These are phyloP conservation scores for Cheilinus undulatus DNA, from an alignment of 2,113 vertebrate species.

Conservation along the genomic window DNA sequence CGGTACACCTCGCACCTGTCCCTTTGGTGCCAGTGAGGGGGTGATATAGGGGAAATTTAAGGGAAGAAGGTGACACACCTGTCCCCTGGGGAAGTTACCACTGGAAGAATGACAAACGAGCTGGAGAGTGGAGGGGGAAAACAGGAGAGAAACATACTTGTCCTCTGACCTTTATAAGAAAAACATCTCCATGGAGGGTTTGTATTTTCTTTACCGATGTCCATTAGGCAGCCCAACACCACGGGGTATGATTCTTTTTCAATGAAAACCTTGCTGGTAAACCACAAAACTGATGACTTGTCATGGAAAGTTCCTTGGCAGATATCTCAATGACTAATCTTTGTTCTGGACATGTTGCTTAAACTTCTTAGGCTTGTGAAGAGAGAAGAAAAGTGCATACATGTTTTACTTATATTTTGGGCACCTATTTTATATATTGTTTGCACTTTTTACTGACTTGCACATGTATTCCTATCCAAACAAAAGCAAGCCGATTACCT, in stretches of 20 bases:
- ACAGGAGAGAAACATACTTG: constrained; percentile 46
- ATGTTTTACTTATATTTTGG: too few species aligned
- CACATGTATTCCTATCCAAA: too few species aligned
- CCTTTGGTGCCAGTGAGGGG: constrained; percentile 50
- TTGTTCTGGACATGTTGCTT: neutral
- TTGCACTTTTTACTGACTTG: too few species aligned
- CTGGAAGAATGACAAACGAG: constrained; percentile 30
- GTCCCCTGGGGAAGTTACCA: constrained; percentile 47
- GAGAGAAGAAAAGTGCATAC: too few species aligned
- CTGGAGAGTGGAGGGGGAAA: constrained; percentile 22
- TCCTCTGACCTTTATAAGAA: constrained; percentile 45
- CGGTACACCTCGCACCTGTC: constrained; percentile 72
- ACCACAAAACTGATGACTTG: neutral
- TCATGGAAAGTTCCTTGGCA: constrained; percentile 9
- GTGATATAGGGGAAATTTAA: constrained; percentile 21
- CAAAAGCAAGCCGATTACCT: too few species aligned
- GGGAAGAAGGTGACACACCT: constrained; percentile 45
- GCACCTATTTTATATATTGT: too few species aligned
- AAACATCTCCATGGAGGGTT: neutral
- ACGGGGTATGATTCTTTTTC: neutral
- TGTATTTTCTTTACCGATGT: neutral
- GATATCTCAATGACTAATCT: constrained; percentile 1
- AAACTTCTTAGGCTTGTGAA: too few species aligned
- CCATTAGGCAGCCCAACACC: neutral
- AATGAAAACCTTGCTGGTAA: neutral